phyloP scores from a whole-genome alignment of 2,888 invertebrate species.

The Hyposoter dolosus region DNA sequence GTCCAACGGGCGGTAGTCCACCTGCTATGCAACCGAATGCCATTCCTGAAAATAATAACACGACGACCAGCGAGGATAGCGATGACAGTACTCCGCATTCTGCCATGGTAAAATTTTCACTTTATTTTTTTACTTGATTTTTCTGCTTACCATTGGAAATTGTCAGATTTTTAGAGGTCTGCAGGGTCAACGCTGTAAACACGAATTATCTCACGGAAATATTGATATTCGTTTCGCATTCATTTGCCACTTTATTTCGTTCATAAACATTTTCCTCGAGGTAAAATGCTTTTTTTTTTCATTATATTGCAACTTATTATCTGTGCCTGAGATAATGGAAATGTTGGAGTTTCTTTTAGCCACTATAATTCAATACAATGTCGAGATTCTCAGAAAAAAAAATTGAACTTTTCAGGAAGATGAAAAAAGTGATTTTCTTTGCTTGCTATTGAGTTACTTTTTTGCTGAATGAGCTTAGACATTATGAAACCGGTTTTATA shows the following conservation, averaged over 20 bases:
- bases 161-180: too few relatives aligned
- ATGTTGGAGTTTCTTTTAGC: too few relatives aligned
- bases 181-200: not conserved
- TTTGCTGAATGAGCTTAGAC: not conserved
- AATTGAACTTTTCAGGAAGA: not conserved
- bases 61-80: constrained; percentile 94
- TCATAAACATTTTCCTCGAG: too few relatives aligned
- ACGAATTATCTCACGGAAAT: not conserved
- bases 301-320: too few relatives aligned
- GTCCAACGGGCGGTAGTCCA: constrained; percentile 88
- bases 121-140: not conserved
- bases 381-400: not conserved
- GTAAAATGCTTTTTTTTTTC: too few relatives aligned
- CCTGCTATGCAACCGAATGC: constrained; percentile 84
- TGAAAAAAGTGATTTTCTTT: not conserved
- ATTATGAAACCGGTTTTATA: not conserved
- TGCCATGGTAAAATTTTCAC: constrained; percentile 84
- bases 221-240: too few relatives aligned
- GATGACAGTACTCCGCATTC: constrained; percentile 93
- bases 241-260: too few relatives aligned
- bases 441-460: not conserved
- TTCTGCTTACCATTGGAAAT: not conserved
- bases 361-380: not conserved
- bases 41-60: constrained; percentile 87
- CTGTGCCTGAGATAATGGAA: too few relatives aligned